These are phyloP conservation scores for Moxostoma hubbsi DNA, from an alignment of 2,797 vertebrate genomes.

Conservation along the genomic window DNA sequence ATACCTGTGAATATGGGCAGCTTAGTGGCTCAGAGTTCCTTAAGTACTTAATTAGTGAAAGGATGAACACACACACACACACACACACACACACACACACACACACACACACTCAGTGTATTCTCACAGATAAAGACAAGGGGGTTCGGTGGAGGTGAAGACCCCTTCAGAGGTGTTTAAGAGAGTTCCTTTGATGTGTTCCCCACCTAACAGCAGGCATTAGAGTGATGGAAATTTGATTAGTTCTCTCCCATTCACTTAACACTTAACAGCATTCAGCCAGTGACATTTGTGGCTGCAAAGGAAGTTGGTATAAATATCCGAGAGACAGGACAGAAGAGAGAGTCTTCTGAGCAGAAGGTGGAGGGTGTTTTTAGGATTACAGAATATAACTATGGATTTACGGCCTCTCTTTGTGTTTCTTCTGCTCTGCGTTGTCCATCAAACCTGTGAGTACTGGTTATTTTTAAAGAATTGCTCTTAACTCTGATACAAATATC, in stretches of 20 bases:
- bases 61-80: too few relatives aligned
- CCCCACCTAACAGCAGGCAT: slow-evolving; percentile 57
- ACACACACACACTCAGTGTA: slow-evolving; percentile 64
- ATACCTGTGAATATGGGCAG: slow-evolving; percentile 74
- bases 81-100: too few relatives aligned
- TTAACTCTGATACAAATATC: background rate
- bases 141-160: slow-evolving; percentile 54
- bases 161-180: slow-evolving; percentile 54
- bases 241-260: slow-evolving; percentile 65
- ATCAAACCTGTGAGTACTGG: slow-evolving; percentile 75
- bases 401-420: slow-evolving; percentile 55
- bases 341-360: slow-evolving; percentile 50
- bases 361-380: slow-evolving; percentile 37
- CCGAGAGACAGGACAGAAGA: slow-evolving; percentile 51
- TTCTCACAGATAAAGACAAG: slow-evolving; percentile 63
- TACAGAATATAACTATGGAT: slow-evolving; percentile 63
- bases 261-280: slow-evolving; percentile 60
- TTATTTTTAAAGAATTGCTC: slow-evolving; percentile 16
- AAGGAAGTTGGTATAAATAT: slow-evolving; percentile 70
- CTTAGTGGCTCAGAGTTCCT: slow-evolving; percentile 74
- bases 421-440: slow-evolving; percentile 63
- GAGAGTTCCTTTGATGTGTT: slow-evolving; percentile 75
- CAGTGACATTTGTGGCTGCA: slow-evolving; percentile 63
- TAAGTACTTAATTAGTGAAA: slow-evolving; percentile 79
- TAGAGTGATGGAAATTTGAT: slow-evolving; percentile 76